Evolutionary conservation across 2,888 invertebrate genomes (phyloP).

Genomic region (Catocala nupta): DNA sequence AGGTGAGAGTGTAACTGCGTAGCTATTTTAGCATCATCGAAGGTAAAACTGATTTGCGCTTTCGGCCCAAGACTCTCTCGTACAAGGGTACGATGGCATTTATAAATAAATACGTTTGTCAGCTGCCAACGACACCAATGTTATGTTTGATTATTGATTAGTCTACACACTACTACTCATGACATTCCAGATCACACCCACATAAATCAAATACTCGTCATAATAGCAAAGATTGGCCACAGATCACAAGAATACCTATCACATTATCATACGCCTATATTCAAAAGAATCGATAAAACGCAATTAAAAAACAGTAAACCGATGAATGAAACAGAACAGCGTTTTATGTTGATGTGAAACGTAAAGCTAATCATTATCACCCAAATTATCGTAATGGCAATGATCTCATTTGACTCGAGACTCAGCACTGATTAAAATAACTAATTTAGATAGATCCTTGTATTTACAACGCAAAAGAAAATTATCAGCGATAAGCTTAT

Average conservation of each 20-base stretch:
- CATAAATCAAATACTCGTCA: slow-evolving; percentile 28
- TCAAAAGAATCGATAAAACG: slow-evolving; percentile 17
- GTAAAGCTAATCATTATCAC: slow-evolving; percentile 60
- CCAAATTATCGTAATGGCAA: slow-evolving; percentile 77
- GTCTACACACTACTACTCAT: slow-evolving; percentile 54
- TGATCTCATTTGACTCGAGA: slow-evolving; percentile 75
- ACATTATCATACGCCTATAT: slow-evolving; percentile 35
- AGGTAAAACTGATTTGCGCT: slow-evolving; percentile 86
- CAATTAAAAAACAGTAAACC: slow-evolving; percentile 29
- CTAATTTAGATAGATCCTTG: slow-evolving; percentile 73
- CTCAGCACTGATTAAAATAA: slow-evolving; percentile 70
- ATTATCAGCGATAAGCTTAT: slow-evolving; percentile 73
- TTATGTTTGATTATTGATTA: slow-evolving; percentile 63
- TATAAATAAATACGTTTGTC: slow-evolving; percentile 82
- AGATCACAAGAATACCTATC: slow-evolving; percentile 30
- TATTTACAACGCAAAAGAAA: slow-evolving; percentile 77
- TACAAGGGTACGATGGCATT: slow-evolving; percentile 81
- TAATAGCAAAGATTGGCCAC: slow-evolving; percentile 21
- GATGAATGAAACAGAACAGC: slow-evolving; percentile 58
- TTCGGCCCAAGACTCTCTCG: slow-evolving; percentile 85
- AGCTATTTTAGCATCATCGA: slow-evolving; percentile 86
- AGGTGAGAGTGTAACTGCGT: slow-evolving; percentile 85
- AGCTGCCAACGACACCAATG: slow-evolving; percentile 74
- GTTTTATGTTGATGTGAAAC: slow-evolving; percentile 56
- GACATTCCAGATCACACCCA: slow-evolving; percentile 40